Evolutionary conservation across 1,140 invertebrate genomes (phyloP), one percentile per base, ranked within the genome.

Genomic region (Mya arenaria): DNA sequence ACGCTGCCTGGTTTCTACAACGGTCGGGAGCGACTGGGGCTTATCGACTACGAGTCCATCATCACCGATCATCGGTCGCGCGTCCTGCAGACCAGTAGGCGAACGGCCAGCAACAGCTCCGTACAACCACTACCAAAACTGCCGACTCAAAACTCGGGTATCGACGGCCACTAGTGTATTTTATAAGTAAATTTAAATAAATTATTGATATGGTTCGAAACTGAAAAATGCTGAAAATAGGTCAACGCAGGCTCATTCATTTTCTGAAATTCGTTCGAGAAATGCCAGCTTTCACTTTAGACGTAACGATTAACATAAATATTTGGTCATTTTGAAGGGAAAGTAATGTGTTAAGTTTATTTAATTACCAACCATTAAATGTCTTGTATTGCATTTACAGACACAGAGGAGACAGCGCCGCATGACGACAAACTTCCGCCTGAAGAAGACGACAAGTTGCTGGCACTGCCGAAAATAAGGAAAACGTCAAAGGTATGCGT

Each of bases 1-100:
- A 85, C 85, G 19, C 56, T 89, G 23, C 88, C 88, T 0, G 88
- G 88, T 0, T 84, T 78, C 55, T 41, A 75, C 58, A 88, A 87
- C 52, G 17, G 32, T 28, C 60, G 52, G n/a, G 84, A 89, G 13
- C 69, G 88, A 17, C 58, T 89, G 8, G 85, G 86, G 1, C 39
- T 73, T 10, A 82, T 89, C 28, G 85, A 88, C 52, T 88, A 88
- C 71, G 85, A 87, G 19, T 69, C 65, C 10, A 80, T 87, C 34
- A 89, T 88, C n/a, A 65, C 68, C 28, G 85, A 87, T 4, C 80
- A 88, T 72, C 72, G 74, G 32, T 74, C 87, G n/a, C 60, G 84
- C 3, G 77, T 88, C 0, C 15, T 82, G 15, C 60, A 37, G 23
- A 68, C 66, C 19, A 80, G n/a, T 23, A 71, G 60, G 48, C 41